Evolutionary conservation across 1,140 invertebrate genomes (phyloP).

Genomic region (Drosophila mauritiana): DNA sequence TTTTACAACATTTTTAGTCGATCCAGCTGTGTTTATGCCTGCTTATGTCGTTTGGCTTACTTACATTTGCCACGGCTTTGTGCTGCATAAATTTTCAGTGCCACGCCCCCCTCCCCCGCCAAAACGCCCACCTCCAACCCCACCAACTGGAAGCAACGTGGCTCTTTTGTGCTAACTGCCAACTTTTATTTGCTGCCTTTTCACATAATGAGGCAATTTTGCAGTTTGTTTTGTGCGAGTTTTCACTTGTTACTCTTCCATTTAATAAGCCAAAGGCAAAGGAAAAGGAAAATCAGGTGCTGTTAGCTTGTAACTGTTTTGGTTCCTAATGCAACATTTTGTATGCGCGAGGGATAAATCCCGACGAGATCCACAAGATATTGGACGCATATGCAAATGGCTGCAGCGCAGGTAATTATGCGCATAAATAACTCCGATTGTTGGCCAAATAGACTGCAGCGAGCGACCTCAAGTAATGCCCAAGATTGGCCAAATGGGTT

Average conservation of each 20-base stretch:
- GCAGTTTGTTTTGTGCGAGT: constrained; percentile 56
- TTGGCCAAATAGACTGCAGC: constrained; percentile 51
- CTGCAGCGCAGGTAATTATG: constrained; percentile 61
- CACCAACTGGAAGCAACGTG: constrained; percentile 33
- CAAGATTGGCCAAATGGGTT: constrained; percentile 23
- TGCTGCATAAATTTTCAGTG: constrained; percentile 73
- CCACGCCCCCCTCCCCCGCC: constrained; percentile 40
- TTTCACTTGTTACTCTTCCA: constrained; percentile 62
- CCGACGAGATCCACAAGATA: constrained; percentile 38
- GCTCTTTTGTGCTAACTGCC: constrained; percentile 73
- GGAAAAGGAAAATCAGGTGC: background rate
- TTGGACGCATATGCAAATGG: constrained; percentile 71
- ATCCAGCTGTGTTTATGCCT: constrained; percentile 68
- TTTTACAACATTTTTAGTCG: constrained; percentile 7
- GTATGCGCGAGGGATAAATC: constrained; percentile 64
- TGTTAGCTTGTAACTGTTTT: background rate
- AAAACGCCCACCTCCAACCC: background rate
- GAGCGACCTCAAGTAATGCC: constrained; percentile 55
- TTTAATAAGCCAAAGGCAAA: constrained; percentile 51
- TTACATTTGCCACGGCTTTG: constrained; percentile 80
- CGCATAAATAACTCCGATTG: constrained; percentile 69
- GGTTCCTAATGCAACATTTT: constrained; percentile 56
- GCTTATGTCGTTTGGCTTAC: constrained; percentile 81
- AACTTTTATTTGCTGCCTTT: constrained; percentile 68
- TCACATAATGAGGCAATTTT: constrained; percentile 77